Base-by-base conservation (phyloP, 2,797 vertebrate species). In the Anableps anableps region DNA sequence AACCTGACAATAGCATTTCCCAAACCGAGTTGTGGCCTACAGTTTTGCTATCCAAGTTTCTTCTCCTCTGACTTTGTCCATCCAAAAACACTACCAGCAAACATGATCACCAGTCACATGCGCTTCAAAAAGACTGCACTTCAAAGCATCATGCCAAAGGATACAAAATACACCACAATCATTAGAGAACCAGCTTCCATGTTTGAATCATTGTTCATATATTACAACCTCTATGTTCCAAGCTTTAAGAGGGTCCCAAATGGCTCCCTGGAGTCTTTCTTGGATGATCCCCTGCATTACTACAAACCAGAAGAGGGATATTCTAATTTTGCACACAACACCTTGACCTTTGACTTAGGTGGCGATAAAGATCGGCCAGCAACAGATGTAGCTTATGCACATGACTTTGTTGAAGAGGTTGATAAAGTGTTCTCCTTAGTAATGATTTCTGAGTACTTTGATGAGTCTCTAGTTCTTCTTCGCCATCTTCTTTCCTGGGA, bases 161-260 rank as follows among this genome's bases (percentile, higher is more conserved):
- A 94, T 88, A 97, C 97, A 0, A 51, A 95, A 19, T 97, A 97
- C 5, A 71, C 97, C 81, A 97, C 97, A 31, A 97, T 98, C 86
- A 85, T 98, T 83, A 94, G 97, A 0, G 97, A 98, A 82, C 97
- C 97, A 0, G 92, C 95, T 4, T 93, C 96, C 85, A 98, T 98
- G 97, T 98, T 97, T 36, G 97, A 98, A 80, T 98, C 97, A 0
- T 93, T 97, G 80, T 97, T 97, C 86, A 96, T 92, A 72, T 98
- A 98, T 92, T 98, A 96, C 88, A 96, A 95, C 90, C 90, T 97
- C 96, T 82, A 93, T 94, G 76, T 79, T 14, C 89, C 84, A 13
- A 96, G 94, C 88, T 97, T 97, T 87, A 94, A 91, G 78, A 93
- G 96, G 21, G 97, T 97, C 19, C 96, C 96, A 74, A 96, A 97